Conservation (phyloP, 2,797 vertebrate genomes). For the Tokudaia muenninki region DNA sequence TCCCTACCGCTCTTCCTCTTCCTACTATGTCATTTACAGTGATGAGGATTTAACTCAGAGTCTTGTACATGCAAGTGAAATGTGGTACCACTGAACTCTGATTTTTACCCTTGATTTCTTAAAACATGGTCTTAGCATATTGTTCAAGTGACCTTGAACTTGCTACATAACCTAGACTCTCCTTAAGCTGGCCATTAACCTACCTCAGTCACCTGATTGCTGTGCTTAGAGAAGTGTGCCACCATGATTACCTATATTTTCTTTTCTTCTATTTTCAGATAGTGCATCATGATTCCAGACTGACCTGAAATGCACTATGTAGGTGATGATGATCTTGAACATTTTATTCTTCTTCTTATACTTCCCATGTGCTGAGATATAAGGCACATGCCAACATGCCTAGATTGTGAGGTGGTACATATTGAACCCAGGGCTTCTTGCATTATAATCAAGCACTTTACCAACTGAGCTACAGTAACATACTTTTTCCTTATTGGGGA, state of each 20-base stretch:
- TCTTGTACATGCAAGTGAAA: not conserved
- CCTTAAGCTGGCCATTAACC: not conserved
- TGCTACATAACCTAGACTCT: not conserved
- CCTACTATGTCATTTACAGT: not conserved
- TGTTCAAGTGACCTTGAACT: not conserved
- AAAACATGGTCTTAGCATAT: not conserved
- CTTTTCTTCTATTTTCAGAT: not conserved
- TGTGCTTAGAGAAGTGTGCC: not conserved
- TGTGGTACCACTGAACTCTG: not conserved
- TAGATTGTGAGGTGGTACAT: not conserved
- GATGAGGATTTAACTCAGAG: not conserved
- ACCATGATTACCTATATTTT: not conserved
- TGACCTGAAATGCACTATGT: not conserved
- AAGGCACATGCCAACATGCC: not conserved
- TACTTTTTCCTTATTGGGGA: not conserved
- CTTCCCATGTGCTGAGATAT: not conserved
- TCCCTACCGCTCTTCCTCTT: not conserved
- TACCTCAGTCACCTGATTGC: not conserved
- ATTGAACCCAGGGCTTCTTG: not conserved
- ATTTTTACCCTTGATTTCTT: not conserved
- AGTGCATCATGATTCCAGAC: not conserved
- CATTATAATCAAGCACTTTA: not conserved
- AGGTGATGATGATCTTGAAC: not conserved
- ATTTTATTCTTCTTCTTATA: not conserved
- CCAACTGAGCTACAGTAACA: not conserved